Evolutionary conservation across 2,888 invertebrate genomes (phyloP).

Genomic region (Aproaerema taeniolella): DNA sequence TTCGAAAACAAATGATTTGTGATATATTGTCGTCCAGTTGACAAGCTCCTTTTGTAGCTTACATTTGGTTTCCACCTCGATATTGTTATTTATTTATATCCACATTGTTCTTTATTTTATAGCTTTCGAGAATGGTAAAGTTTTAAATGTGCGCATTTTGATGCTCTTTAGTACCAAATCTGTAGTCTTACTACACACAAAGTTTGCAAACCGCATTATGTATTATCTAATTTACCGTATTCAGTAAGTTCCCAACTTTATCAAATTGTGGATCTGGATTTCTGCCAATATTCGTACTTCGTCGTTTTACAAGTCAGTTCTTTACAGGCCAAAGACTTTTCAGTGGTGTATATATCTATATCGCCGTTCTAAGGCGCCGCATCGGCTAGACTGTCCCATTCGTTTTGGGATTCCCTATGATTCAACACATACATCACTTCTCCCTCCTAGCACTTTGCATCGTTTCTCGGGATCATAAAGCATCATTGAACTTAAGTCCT

Average conservation of each 20-base stretch:
- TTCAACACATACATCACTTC: background rate
- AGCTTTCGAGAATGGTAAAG: slow-evolving; percentile 3
- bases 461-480: no score
- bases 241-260: slow-evolving; percentile 10
- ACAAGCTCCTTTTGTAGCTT: slow-evolving; percentile 25
- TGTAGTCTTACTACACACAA: background rate
- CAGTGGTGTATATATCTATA: slow-evolving; percentile 41
- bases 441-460: background rate
- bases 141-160: background rate
- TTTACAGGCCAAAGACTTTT: slow-evolving; percentile 29
- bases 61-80: slow-evolving; percentile 18
- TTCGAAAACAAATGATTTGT: slow-evolving; percentile 31
- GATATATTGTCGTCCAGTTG: slow-evolving; percentile 25
- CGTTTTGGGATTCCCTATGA: slow-evolving; percentile 36
- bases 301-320: slow-evolving; percentile 31
- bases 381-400: slow-evolving; percentile 50
- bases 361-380: slow-evolving; percentile 55
- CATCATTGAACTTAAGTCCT: no score
- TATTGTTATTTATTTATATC: slow-evolving; percentile 26
- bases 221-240: background rate
- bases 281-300: slow-evolving; percentile 35
- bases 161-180: background rate
- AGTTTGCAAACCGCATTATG: slow-evolving; percentile 3
- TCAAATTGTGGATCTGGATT: slow-evolving; percentile 24
- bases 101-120: slow-evolving; percentile 24